Conservation (phyloP, 2,113 vertebrate genomes). For the Miniopterus natalensis region DNA sequence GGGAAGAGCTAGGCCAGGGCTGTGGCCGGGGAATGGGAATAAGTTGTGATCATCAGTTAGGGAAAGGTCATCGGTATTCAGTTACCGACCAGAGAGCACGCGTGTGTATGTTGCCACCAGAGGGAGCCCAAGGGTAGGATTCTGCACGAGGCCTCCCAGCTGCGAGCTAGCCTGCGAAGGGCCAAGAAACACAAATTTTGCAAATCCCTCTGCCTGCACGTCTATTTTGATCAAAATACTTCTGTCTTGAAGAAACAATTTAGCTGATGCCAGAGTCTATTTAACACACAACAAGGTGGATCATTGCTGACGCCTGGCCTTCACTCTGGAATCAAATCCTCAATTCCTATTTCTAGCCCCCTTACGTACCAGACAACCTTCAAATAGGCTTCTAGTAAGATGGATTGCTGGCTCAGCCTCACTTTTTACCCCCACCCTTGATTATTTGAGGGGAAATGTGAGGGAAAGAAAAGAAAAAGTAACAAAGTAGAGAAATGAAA, state of each 20-base stretch:
- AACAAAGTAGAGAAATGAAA: not conserved
- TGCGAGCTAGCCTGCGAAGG: fast-evolving
- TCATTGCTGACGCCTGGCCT: conserved; percentile 39
- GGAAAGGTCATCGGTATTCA: not conserved
- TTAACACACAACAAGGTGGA: conserved; percentile 61
- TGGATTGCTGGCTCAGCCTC: conserved; percentile 53
- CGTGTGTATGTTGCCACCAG: conserved; percentile 20
- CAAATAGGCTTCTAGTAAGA: conserved; percentile 59
- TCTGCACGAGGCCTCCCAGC: not conserved
- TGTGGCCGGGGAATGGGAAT: not conserved
- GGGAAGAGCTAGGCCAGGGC: not conserved
- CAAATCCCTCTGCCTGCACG: conserved; percentile 67
- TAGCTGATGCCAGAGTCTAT: conserved; percentile 72
- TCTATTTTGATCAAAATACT: conserved; percentile 72
- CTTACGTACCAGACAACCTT: conserved; percentile 21
- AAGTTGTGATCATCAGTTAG: not conserved
- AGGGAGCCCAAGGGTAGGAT: conserved; percentile 47
- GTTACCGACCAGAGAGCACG: not conserved
- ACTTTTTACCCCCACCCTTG: not conserved
- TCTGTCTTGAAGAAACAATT: conserved; percentile 76
- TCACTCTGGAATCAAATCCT: conserved; percentile 58
- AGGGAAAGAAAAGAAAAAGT: not conserved
- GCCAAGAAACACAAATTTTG: conserved; percentile 48
- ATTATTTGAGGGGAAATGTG: not conserved
- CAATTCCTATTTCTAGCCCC: conserved; percentile 37